These are phyloP conservation scores for Drosophila cognata DNA, from an alignment of 2,888 invertebrate genomes.

Conservation along the genomic window DNA sequence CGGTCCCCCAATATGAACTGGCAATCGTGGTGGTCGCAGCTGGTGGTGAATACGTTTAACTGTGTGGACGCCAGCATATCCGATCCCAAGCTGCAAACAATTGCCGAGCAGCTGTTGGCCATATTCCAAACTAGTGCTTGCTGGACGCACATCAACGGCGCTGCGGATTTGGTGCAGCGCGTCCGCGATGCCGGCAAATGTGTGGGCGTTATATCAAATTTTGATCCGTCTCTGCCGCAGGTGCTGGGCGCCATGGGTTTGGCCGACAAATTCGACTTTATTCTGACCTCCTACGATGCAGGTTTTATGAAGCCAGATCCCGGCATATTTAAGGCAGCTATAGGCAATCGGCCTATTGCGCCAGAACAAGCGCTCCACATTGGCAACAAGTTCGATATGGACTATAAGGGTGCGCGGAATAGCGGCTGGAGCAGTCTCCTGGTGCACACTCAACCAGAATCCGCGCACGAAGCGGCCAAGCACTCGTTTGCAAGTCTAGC, in stretches of 20 bases:
- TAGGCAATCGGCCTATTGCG: conserved; percentile 85
- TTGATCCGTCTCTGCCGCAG: conserved; percentile 91
- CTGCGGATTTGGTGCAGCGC: conserved; percentile 86
- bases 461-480: conserved; percentile 9
- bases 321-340: conserved; percentile 85
- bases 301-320: conserved; percentile 85
- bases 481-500: conserved; percentile 72
- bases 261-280: conserved; percentile 89
- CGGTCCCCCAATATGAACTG: conserved; percentile 87
- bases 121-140: conserved; percentile 89
- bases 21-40: conserved; percentile 92
- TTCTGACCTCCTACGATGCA: conserved; percentile 91
- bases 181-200: conserved; percentile 83
- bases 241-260: conserved; percentile 89
- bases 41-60: conserved; percentile 79
- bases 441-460: conserved; percentile 36
- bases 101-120: conserved; percentile 88
- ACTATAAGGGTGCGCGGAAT: conserved; percentile 91
- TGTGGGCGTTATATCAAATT: conserved; percentile 95
- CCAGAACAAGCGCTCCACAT: conserved; percentile 91
- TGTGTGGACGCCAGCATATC: conserved; percentile 67
- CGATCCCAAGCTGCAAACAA: conserved; percentile 61
- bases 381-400: conserved; percentile 91
- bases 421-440: conserved; percentile 85
- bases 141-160: conserved; percentile 89